A percentile compares a stretch with the other conserved stretches of the same genome.
Conservation (phyloP, 2,888 invertebrate species). For the Leucophenga maculata region DNA sequence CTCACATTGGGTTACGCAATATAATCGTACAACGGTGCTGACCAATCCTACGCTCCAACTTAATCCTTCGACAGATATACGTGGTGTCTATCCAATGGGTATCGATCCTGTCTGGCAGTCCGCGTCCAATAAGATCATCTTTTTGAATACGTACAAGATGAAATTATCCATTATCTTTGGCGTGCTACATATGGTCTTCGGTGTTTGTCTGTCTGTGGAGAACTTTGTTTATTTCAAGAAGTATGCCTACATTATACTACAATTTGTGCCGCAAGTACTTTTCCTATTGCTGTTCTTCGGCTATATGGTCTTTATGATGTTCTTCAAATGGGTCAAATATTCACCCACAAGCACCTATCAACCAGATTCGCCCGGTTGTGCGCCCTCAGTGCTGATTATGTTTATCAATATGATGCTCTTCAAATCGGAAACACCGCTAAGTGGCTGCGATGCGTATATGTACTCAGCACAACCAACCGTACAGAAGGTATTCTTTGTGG, state of each 20-base stretch:
- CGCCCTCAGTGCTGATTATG: conserved; percentile 82
- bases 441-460: conserved; percentile 77
- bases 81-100: conserved; percentile 82
- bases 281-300: conserved; percentile 89
- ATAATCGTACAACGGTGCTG: conserved; percentile 74
- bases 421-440: conserved; percentile 72
- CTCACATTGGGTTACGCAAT: conserved; percentile 82
- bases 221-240: conserved; percentile 84
- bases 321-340: conserved; percentile 90
- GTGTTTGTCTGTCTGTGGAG: conserved; percentile 85
- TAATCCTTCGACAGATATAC: conserved; percentile 75
- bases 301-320: conserved; percentile 92
- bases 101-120: conserved; percentile 84
- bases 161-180: conserved; percentile 94
- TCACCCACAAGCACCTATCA: conserved; percentile 69
- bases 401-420: conserved; percentile 86
- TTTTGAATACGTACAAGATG: conserved; percentile 96
- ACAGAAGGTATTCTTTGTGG: conserved; percentile 83
- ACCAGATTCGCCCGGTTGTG: conserved; percentile 73
- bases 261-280: conserved; percentile 91
- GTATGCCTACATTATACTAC: conserved; percentile 80
- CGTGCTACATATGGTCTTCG: conserved; percentile 94
- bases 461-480: conserved; percentile 79
- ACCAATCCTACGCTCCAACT: conserved; percentile 75
- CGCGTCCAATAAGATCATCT: conserved; percentile 90